phyloP scores from a whole-genome alignment of 2,113 vertebrate genomes.

The Silurus asotus region DNA sequence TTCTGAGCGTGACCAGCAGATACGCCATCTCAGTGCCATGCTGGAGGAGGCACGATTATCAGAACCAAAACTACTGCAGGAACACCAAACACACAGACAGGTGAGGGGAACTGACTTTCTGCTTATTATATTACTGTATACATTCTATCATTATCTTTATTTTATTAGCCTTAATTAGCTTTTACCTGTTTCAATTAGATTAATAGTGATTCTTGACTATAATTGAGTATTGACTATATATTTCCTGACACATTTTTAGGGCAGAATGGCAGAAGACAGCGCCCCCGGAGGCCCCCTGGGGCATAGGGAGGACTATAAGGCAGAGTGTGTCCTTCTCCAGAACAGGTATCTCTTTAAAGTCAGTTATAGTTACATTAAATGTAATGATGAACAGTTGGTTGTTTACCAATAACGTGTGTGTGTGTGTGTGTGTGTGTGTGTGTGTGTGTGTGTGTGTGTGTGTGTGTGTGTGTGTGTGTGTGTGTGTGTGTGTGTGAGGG shows the following conservation, averaged over 20 bases:
- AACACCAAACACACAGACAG: conserved; percentile 39
- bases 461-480: too few relatives aligned
- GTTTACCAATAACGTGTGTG: neutral
- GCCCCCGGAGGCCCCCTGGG: conserved; percentile 89
- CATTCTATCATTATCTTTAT: neutral
- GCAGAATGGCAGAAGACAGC: conserved; percentile 69
- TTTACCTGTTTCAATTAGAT: neutral
- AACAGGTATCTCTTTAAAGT: conserved; percentile 70
- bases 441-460: too few relatives aligned
- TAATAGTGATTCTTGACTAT: neutral
- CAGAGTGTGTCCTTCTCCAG: conserved; percentile 80
- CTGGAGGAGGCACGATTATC: conserved; percentile 69
- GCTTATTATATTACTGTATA: too few relatives aligned
- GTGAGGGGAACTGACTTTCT: conserved; percentile 7
- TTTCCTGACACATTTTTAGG: conserved; percentile 63
- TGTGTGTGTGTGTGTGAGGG: too few relatives aligned
- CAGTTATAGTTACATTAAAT: neutral
- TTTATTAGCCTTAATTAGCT: neutral
- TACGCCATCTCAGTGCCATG: conserved; percentile 74
- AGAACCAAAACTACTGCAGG: conserved; percentile 62
- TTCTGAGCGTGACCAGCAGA: conserved; percentile 82
- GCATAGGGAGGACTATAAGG: conserved; percentile 66
- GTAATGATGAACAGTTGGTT: too few relatives aligned
- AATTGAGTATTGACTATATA: neutral
- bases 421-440: neutral